Evolutionary conservation across 2,797 vertebrate genomes (phyloP).

Genomic region (Streptopelia turtur): DNA sequence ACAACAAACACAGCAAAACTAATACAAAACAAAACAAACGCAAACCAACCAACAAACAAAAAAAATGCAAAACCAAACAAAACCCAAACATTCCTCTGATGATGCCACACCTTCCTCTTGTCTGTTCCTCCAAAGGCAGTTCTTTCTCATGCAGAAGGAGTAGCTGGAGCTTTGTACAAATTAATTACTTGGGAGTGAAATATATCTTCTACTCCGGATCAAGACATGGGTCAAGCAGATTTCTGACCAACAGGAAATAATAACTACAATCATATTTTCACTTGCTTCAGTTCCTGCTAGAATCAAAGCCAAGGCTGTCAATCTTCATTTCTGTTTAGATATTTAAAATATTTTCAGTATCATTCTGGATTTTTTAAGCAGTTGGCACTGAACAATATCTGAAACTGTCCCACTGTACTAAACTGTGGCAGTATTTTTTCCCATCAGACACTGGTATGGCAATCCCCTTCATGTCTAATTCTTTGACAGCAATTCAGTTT

Average conservation of each 20-base stretch:
- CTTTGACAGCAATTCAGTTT: conserved; percentile 56
- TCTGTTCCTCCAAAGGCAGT: neutral
- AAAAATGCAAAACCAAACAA: too few species aligned
- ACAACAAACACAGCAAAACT: neutral
- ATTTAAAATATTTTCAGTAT: conserved; percentile 21
- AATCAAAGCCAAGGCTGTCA: neutral
- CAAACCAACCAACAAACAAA: too few species aligned
- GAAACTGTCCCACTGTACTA: neutral
- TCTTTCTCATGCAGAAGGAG: neutral
- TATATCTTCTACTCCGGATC: neutral
- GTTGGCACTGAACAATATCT: neutral
- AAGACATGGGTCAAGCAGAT: neutral
- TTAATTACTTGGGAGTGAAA: neutral
- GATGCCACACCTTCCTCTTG: neutral
- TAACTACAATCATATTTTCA: neutral
- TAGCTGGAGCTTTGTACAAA: neutral
- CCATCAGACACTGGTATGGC: neutral
- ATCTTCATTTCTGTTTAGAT: neutral
- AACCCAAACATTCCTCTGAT: neutral
- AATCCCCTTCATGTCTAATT: conserved; percentile 45
- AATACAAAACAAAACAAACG: neutral
- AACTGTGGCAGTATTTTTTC: conserved; percentile 36
- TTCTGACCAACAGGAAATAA: neutral
- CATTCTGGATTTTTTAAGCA: conserved; percentile 24
- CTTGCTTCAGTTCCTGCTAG: neutral